Percentiles rank a stretch among this genome's conserved stretches.
phyloP scores from a whole-genome alignment of 2,888 invertebrate genomes.

The Tachystola acroxantha region DNA sequence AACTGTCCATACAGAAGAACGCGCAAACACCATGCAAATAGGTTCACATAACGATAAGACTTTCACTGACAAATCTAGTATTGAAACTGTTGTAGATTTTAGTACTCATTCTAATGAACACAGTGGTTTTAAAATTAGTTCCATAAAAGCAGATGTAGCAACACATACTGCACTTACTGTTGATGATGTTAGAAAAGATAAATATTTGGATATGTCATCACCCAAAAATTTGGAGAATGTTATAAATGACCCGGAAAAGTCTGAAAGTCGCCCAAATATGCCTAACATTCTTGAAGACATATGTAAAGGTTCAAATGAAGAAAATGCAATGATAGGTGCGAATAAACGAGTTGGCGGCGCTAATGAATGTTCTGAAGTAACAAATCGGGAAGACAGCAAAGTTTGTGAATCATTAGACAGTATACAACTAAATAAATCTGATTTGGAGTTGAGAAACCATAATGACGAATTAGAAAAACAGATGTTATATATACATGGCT shows the following conservation, averaged over 20 bases:
- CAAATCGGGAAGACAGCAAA: too few species aligned
- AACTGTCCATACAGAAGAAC: constrained; percentile 26
- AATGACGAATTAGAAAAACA: too few species aligned
- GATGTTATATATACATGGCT: too few species aligned
- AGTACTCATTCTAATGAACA: constrained; percentile 41
- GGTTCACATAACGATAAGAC: constrained; percentile 3
- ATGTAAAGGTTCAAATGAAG: neutral
- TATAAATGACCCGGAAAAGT: neutral
- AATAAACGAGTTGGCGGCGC: too few species aligned
- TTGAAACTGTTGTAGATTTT: constrained; percentile 51
- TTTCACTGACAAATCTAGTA: constrained; percentile 14
- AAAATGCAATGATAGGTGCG: neutral
- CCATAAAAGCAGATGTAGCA: neutral
- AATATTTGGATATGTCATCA: too few species aligned
- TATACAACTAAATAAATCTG: too few species aligned
- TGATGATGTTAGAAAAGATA: neutral
- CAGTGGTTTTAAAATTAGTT: neutral
- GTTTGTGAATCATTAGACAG: too few species aligned
- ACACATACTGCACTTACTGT: neutral
- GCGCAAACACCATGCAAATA: constrained; percentile 7
- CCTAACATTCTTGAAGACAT: neutral
- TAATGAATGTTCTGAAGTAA: too few species aligned
- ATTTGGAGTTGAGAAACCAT: too few species aligned
- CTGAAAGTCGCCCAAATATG: neutral
- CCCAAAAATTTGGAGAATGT: neutral